These are phyloP conservation scores for Chymomyza procnemis DNA, from an alignment of 2,888 invertebrate species.

Conservation along the genomic window DNA sequence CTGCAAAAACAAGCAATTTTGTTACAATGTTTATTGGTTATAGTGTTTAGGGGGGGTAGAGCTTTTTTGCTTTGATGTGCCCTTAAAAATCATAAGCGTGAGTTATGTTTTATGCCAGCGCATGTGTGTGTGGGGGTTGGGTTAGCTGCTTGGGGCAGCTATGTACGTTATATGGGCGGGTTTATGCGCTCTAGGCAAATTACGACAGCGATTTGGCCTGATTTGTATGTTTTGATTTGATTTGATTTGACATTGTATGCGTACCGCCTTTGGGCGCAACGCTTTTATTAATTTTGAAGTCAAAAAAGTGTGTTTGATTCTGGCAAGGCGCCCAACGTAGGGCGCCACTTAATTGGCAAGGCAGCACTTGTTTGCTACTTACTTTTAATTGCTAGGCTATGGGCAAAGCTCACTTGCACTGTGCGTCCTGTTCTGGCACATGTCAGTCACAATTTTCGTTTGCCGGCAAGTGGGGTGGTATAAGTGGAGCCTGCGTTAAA, in stretches of 20 bases:
- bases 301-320: not conserved
- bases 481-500: slow-evolving; percentile 6
- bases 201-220: slow-evolving; percentile 63
- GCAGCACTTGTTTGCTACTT: slow-evolving; percentile 33
- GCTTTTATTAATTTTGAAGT: not conserved
- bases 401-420: not conserved
- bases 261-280: too few relatives aligned
- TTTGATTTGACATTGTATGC: slow-evolving; percentile 38
- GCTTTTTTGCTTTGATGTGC: slow-evolving; percentile 60
- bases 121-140: slow-evolving; percentile 24
- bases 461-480: not conserved
- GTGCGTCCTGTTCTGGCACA: not conserved
- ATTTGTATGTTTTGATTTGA: slow-evolving; percentile 64
- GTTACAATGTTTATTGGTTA: slow-evolving; percentile 72
- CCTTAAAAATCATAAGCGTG: slow-evolving; percentile 72
- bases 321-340: not conserved
- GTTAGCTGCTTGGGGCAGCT: too few relatives aligned
- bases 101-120: slow-evolving; percentile 54
- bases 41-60: slow-evolving; percentile 40
- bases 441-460: not conserved
- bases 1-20: slow-evolving; percentile 72
- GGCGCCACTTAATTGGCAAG: slow-evolving; percentile 9
- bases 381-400: slow-evolving; percentile 46
- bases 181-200: slow-evolving; percentile 48
- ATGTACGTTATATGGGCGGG: slow-evolving; percentile 19